Evolutionary conservation across 2,113 vertebrate species (phyloP), one percentile per base, ranked within the genome.

Genomic region (Caracal caracal): DNA sequence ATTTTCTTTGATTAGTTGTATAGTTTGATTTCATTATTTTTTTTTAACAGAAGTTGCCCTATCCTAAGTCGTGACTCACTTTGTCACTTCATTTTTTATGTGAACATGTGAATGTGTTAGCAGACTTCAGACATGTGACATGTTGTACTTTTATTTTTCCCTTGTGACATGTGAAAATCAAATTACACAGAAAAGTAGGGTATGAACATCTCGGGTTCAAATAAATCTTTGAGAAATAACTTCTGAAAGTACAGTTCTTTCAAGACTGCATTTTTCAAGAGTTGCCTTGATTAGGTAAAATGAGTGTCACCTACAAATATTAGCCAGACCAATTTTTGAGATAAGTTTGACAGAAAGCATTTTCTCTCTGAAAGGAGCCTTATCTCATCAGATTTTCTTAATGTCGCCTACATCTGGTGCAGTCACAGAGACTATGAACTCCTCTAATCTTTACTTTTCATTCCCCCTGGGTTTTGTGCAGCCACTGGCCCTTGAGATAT

Each of bases 251-350:
- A 2, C 61, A 91, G 56, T 68, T 76, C 37, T 76, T 85, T 88
- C 22, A 88, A 63, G 56, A 75, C 35, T 59, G 73, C 28, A 30
- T 83, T 97, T 95, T 96, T 94, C 26, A 87, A 90, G 65, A 91
- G 37, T 84, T 85, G 84, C 43, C 6, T 93, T 96, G 96, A 85
- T 96, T 97, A 91, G 88, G 88, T 93, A 90, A 96, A 97, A 75
- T 82, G 53, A 91, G 17, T 78, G 0, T 68, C 33, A 83, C 43
- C 51, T 56, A 78, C 59, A 91, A 68, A 88, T 93, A 86, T 65
- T 81, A 96, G 91, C 51, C 20, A 43, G n/a, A 68, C 6, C 65
- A 80, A 3, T 47, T 92, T 93, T 95, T 96, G 88, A 96, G 37
- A 40, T 35, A 37, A 63, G 26, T 88, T 94, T 94, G 76, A 85